phyloP scores from a whole-genome alignment of 2,113 vertebrate genomes.

The Hemiscyllium ocellatum region DNA sequence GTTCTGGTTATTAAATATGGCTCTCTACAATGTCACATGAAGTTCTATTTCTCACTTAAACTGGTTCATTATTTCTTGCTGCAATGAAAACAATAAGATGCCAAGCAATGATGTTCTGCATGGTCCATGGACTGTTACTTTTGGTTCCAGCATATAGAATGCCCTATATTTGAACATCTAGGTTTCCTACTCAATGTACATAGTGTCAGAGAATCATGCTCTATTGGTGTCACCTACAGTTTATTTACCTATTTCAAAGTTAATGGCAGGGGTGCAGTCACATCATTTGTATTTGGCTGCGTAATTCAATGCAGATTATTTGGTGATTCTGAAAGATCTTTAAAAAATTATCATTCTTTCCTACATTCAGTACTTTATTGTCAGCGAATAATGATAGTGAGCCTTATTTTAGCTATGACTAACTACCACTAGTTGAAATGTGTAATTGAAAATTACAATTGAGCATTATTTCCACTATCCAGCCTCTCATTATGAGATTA shows the following conservation, averaged over 20 bases:
- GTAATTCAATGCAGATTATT: not conserved
- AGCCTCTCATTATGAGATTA: slow-evolving; percentile 18
- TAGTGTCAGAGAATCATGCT: not conserved
- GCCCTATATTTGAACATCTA: not conserved
- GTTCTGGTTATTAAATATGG: not conserved
- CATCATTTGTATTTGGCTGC: not conserved
- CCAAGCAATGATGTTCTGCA: not conserved
- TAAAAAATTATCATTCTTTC: not conserved
- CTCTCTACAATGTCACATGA: not conserved
- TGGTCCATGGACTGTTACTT: not conserved
- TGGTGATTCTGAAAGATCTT: not conserved
- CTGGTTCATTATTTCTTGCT: not conserved
- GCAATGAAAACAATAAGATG: too few species aligned
- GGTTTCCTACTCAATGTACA: not conserved
- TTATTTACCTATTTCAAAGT: too few species aligned
- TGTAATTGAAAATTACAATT: slow-evolving; percentile 9
- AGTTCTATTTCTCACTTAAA: not conserved
- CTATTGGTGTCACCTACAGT: not conserved
- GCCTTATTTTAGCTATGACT: not conserved
- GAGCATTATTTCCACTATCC: not conserved
- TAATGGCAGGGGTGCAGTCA: not conserved
- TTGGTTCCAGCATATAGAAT: not conserved
- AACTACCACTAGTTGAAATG: not conserved
- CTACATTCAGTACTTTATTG: not conserved
- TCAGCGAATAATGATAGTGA: not conserved